Conservation (phyloP, 2,888 invertebrate species). For the Hypena proboscidalis region DNA sequence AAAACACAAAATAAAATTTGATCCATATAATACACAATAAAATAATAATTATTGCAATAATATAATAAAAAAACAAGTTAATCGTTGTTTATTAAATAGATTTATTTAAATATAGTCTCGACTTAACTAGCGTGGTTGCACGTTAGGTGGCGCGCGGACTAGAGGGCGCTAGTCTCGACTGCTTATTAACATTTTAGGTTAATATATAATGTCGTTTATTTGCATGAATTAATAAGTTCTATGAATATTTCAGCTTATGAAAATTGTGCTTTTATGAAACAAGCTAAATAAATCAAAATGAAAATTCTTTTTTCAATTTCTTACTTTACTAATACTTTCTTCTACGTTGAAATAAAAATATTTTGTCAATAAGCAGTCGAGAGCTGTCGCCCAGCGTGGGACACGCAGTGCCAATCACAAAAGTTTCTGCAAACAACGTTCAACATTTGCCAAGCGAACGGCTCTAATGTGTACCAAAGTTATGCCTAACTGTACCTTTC, state of each 20-base stretch:
- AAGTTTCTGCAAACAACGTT: constrained; percentile 20
- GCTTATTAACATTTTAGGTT: constrained; percentile 8
- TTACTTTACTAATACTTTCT: too few species aligned
- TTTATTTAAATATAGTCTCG: constrained; percentile 61
- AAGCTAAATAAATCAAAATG: neutral
- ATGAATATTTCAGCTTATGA: neutral
- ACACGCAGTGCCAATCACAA: constrained; percentile 51
- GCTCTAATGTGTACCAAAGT: too few species aligned
- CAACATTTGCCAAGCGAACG: constrained; percentile 19
- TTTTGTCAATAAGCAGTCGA: constrained; percentile 3
- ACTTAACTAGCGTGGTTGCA: constrained; percentile 57
- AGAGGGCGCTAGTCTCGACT: constrained; percentile 54
- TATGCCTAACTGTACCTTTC: constrained; percentile 15
- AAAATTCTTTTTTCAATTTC: too few species aligned
- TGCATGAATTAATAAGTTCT: too few species aligned
- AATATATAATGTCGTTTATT: too few species aligned
- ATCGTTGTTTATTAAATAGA: constrained; percentile 71
- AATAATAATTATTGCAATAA: constrained; percentile 69
- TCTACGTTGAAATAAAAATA: constrained; percentile 12
- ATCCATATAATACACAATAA: constrained; percentile 76
- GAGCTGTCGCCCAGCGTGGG: constrained; percentile 50
- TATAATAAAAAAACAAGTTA: constrained; percentile 65
- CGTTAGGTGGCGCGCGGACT: constrained; percentile 66
- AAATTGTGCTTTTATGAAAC: neutral
- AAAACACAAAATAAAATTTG: constrained; percentile 63